A percentile compares a stretch with the other conserved stretches of the same genome.
These are phyloP conservation scores for Ophioninae sp. DNA, from an alignment of 2,888 invertebrate species.

Conservation along the genomic window DNA sequence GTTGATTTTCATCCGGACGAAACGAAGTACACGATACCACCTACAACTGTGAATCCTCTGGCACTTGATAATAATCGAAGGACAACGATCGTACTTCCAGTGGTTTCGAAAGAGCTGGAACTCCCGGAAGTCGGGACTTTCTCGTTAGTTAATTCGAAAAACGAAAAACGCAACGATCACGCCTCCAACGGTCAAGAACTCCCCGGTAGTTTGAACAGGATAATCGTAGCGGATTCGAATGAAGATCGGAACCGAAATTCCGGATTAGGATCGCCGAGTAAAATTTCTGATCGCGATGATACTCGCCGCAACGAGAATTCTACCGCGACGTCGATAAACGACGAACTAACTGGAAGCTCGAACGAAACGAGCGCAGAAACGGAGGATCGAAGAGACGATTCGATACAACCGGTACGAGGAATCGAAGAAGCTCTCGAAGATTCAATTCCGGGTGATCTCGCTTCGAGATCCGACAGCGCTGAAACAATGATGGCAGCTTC, in stretches of 20 bases:
- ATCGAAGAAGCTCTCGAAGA: constrained; percentile 41
- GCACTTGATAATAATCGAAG: neutral
- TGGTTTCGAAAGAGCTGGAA: constrained; percentile 53
- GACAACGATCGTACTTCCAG: constrained; percentile 25
- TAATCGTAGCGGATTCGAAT: neutral
- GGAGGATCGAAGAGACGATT: neutral
- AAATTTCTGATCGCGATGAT: neutral
- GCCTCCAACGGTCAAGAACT: constrained; percentile 15
- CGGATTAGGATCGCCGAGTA: neutral
- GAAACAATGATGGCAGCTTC: constrained; percentile 65
- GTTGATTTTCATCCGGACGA: constrained; percentile 69
- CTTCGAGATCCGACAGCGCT: constrained; percentile 32
- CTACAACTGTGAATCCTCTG: constrained; percentile 4
- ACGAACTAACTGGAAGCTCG: neutral
- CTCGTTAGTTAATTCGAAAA: neutral
- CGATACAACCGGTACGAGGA: constrained; percentile 25
- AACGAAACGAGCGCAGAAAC: neutral
- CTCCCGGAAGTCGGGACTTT: constrained; percentile 36
- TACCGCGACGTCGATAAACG: neutral
- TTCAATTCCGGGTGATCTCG: neutral
- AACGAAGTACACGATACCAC: constrained; percentile 53
- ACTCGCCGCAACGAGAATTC: neutral
- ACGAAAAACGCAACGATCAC: constrained; percentile 43
- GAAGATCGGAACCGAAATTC: neutral
- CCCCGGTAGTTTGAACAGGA: neutral